Base-by-base conservation (phyloP, 2,888 invertebrate genomes). In the Merodon equestris region DNA sequence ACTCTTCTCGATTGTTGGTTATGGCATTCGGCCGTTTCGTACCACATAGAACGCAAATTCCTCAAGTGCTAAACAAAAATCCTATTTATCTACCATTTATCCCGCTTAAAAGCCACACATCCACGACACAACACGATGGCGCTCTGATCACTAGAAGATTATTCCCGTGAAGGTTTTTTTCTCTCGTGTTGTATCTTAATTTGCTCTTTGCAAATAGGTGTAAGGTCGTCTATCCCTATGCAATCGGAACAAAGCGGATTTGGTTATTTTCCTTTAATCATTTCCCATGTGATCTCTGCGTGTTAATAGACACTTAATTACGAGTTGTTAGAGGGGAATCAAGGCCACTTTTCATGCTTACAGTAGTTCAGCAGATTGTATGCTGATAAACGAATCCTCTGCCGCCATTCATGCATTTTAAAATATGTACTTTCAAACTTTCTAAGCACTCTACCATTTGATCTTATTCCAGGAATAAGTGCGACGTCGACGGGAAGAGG, bases 401-500 rank as follows among this genome's bases (percentile, higher is more conserved):
- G 7, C 27, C 27, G 27, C 27, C 27, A 27, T 27, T 7, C 27
- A 27, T 27, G 27, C 2, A 27, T 27, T n/a, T n/a, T n/a, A n/a
- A n/a, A n/a, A n/a, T n/a, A n/a, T n/a, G n/a, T n/a, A n/a, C n/a
- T n/a, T n/a, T n/a, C n/a, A n/a, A n/a, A n/a, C n/a, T n/a, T 27
- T 27, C 27, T 27, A 27, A 27, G 7, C 27, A 27, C 7, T 27
- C 3, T 27, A 4, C 7, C 7, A 4, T 27, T 27, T 7, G 27
- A 4, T 27, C 12, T 53, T 1, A 17, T 84, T 84, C 1, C 90
- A 97, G 95, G 97, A 97, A 89, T 96, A 97, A 89, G 91, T 97
- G 70, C 92, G 96, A 81, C 93, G 94, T 83, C 90, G 94, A 19
- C 96, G 96, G 88, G 97, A 97, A 87, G 95, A 96, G 85, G 95